Conservation (phyloP, 1,140 invertebrate species). For the roundworm (Caenorhabditis elegans) region DNA sequence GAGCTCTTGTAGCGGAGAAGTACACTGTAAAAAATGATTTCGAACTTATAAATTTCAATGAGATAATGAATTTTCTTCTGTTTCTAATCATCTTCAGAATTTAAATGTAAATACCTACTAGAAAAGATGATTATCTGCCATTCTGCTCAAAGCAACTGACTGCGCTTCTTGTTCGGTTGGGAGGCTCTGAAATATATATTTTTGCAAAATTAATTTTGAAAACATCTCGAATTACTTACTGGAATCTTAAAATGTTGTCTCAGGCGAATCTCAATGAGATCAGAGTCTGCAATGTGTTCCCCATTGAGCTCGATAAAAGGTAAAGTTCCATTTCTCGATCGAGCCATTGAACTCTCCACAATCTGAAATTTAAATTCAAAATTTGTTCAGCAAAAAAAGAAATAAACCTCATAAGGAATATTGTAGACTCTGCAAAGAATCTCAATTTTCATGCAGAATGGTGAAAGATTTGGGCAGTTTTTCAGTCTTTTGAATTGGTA, state of each 20-base stretch:
- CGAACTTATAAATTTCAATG: too few species aligned
- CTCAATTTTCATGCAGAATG: constrained; percentile 91
- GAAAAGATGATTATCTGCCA: constrained; percentile 9
- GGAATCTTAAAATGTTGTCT: constrained; percentile 70
- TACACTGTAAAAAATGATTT: neutral
- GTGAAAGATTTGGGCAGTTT: constrained; percentile 81
- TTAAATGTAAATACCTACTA: too few species aligned
- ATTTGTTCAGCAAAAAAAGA: too few species aligned
- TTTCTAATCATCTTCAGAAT: too few species aligned
- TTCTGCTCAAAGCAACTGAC: constrained; percentile 2
- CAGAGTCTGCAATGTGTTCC: constrained; percentile 84
- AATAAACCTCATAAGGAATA: constrained; percentile 82
- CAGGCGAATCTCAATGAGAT: constrained; percentile 28
- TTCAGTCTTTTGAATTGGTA: constrained; percentile 84
- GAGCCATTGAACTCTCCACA: neutral
- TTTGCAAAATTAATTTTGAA: neutral
- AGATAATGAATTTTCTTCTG: too few species aligned
- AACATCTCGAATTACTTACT: neutral
- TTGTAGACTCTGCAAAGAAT: constrained; percentile 85
- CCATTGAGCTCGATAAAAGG: constrained; percentile 91
- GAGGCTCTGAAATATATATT: neutral
- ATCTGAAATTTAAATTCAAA: neutral
- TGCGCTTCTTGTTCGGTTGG: constrained; percentile 5
- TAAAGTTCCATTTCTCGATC: constrained; percentile 83
- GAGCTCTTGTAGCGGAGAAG: neutral